Evolutionary conservation across 2,888 invertebrate genomes (phyloP).

Genomic region (Trypoxylon attenuatum): DNA sequence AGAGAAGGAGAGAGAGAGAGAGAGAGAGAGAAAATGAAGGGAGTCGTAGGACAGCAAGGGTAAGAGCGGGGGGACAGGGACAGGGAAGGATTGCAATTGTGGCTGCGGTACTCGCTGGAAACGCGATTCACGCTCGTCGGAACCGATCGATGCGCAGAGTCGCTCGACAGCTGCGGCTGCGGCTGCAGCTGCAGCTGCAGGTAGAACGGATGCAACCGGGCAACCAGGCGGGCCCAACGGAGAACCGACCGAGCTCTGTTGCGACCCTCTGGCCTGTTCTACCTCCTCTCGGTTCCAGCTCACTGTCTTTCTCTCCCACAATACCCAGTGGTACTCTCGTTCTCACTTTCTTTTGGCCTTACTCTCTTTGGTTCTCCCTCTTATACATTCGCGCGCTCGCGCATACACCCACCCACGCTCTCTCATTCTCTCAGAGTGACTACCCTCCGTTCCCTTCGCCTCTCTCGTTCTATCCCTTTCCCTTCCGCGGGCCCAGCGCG

Average conservation of each 20-base stretch:
- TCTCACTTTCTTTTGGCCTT: background rate
- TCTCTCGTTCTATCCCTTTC: slow-evolving; percentile 2
- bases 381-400: background rate
- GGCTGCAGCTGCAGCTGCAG: slow-evolving; percentile 41
- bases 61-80: background rate
- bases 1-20: background rate
- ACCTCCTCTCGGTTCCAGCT: background rate
- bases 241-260: background rate
- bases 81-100: slow-evolving; percentile 41
- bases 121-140: slow-evolving; percentile 48
- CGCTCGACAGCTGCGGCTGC: slow-evolving; percentile 30
- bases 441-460: slow-evolving; percentile 14
- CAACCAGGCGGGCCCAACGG: background rate
- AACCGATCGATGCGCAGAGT: slow-evolving; percentile 24
- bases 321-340: too few relatives aligned
- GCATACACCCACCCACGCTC: background rate
- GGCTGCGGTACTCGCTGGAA: slow-evolving; percentile 48
- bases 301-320: slow-evolving; percentile 8
- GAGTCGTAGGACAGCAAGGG: background rate
- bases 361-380: slow-evolving; percentile 7
- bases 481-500: background rate
- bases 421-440: background rate
- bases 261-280: background rate
- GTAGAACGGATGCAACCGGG: slow-evolving; percentile 12
- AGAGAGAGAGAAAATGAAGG: background rate